Base-by-base conservation (phyloP, 1,140 invertebrate species). In the Apis laboriosa region DNA sequence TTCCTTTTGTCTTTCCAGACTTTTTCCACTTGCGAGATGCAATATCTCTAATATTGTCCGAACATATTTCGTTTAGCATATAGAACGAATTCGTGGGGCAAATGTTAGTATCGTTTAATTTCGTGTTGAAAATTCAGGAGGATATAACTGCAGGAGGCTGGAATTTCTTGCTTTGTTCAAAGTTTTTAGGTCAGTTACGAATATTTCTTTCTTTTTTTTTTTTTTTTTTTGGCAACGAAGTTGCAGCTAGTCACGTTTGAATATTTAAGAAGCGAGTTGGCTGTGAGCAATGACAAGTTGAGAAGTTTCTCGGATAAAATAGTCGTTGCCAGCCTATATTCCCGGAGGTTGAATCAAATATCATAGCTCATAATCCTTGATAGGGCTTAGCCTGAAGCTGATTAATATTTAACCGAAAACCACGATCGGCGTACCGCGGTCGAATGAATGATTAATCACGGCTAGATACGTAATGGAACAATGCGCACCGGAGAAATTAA, bases 401-500 rank as follows among this genome's bases (percentile, higher is more conserved):
- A 81, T 81, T 81, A 81, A 76, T 81, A 81, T 81, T 81, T 81
- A 76, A 81, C 34, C 72, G 63, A 72, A 49, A 67, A 49, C 72
- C 72, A 34, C 53, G 72, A 66, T 19, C 28, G 61, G 34, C 61
- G n/a, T 61, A 19, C 43, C 7, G 51, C 72, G 61, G 70, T 51
- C 63, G 58, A 66, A 74, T 66, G 72, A 67, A 76, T 76, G 72
- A 81, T 76, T 81, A 81, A 81, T 80, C 63, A 56, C 2, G n/a
- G 43, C 53, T 63, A 67, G 71, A 49, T 75, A 34, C 72, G 55
- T 9, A n/a, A 4, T 9, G n/a, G 53, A 60, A 75, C 80, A 77
- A 77, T 68, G 73, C n/a, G 24, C 49, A 24, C 24, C 13, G n/a
- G 15, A 12, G 80, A 82, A 77, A 77, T 82, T 82, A 68, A 82